These are phyloP conservation scores for Parnassius mnemosyne DNA, from an alignment of 2,888 invertebrate species.

Conservation along the genomic window DNA sequence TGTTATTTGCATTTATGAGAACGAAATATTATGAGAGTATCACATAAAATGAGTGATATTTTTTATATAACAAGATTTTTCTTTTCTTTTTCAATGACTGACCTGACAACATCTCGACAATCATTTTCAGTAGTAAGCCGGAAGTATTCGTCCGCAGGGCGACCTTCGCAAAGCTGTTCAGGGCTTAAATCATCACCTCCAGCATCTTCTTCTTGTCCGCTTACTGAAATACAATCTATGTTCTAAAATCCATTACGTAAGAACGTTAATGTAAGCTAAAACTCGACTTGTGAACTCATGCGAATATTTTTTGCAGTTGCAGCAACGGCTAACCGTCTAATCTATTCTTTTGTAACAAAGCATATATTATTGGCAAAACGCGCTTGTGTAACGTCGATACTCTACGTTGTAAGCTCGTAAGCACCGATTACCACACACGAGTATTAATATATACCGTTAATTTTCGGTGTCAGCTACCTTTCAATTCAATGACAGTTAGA, in stretches of 20 bases:
- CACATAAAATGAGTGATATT: too few species aligned
- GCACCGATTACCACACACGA: slow-evolving; percentile 67
- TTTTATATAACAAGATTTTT: too few species aligned
- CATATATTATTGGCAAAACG: slow-evolving; percentile 38
- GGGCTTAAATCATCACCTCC: slow-evolving; percentile 82
- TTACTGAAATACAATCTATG: slow-evolving; percentile 53
- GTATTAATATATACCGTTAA: slow-evolving; percentile 63
- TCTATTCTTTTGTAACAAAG: slow-evolving; percentile 26
- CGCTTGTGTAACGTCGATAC: slow-evolving; percentile 62
- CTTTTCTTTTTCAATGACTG: slow-evolving; percentile 41
- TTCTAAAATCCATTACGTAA: slow-evolving; percentile 20
- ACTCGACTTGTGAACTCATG: slow-evolving; percentile 25
- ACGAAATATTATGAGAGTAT: too few species aligned
- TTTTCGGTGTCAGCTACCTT: slow-evolving; percentile 50
- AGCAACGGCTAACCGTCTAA: slow-evolving; percentile 16
- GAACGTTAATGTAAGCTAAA: background rate
- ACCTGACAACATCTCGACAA: slow-evolving; percentile 97
- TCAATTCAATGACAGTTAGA: slow-evolving; percentile 38
- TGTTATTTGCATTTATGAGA: slow-evolving; percentile 15
- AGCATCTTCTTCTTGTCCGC: slow-evolving; percentile 85
- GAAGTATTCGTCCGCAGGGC: slow-evolving; percentile 96
- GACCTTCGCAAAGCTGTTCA: slow-evolving; percentile 92
- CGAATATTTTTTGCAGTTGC: slow-evolving; percentile 26
- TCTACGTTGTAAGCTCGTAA: slow-evolving; percentile 46
- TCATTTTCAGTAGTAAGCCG: slow-evolving; percentile 90